Evolutionary conservation across 1,140 invertebrate species (phyloP), one percentile per base, ranked within the genome.

Genomic region (Papilio machaon): DNA sequence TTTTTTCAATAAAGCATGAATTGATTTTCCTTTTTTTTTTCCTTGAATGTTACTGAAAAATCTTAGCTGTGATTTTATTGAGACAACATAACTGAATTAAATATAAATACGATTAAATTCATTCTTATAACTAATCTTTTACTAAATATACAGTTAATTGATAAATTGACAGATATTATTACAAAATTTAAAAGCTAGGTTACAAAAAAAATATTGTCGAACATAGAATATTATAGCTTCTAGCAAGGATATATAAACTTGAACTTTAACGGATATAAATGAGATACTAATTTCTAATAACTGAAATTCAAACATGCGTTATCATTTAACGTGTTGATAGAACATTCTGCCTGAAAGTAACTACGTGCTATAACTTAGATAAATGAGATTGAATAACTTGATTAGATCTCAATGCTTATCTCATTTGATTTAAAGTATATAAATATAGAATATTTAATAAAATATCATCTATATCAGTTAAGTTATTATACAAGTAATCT

Each of bases 271-370:
- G 1, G 9, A 64, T 30, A 35, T 2, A 35, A 38, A 35, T 1
- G 13, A 35, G 3, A 11, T 67, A 19, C 1, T 23, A 4, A 35
- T 64, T 23, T 46, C 9, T 6, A 46, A 47, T 46, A 1, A 74
- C 47, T 46, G 8, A 75, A 73, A 17, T 17, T 74, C 5, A 77
- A 58, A 78, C 58, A 78, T 60, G 58, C 17, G 35, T 79, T 46
- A 79, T 79, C 77, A 67, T 46, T n/a, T 47, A 76, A 76, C 46
- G 74, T 76, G 74, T 13, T 23, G 58, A 79, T 79, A 79, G 35
- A 79, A 15, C 38, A 67, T 54, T 35, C 60, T 47, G 23, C 30
- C 38, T 60, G 11, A 19, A 10, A 38, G 17, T 4, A 43, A 43
- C 38, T 49, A 79, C 77, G 77, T 79, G 77, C 38, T n/a, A 8